Percentiles rank a stretch among this genome's conserved stretches.
phyloP scores from a whole-genome alignment of 2,797 vertebrate genomes.

The Fratercula arctica region DNA sequence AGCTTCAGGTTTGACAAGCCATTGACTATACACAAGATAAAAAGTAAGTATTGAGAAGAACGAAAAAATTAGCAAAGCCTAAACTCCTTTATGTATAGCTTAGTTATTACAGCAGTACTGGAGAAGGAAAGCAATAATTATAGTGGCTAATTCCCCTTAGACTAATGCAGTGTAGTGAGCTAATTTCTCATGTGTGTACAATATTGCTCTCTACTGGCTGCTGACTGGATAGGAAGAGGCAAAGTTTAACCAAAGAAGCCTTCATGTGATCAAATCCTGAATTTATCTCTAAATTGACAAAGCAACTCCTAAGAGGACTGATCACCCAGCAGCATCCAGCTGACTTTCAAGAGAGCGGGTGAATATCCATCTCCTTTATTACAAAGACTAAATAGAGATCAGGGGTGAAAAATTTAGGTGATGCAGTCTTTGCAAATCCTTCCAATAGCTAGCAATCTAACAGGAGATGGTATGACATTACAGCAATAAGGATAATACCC shows the following conservation, averaged over 20 bases:
- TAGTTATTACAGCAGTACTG: background rate
- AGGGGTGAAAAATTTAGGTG: background rate
- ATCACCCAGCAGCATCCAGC: background rate
- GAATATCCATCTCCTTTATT: background rate
- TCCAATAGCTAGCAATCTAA: background rate
- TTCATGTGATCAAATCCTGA: background rate
- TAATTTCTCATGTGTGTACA: background rate
- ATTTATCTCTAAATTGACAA: background rate
- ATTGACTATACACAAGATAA: constrained; percentile 5
- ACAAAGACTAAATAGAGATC: background rate
- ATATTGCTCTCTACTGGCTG: constrained; percentile 55
- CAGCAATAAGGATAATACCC: background rate
- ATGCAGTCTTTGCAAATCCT: background rate
- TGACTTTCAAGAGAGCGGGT: background rate
- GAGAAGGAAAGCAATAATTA: constrained; percentile 38
- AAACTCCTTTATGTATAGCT: background rate
- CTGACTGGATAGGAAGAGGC: background rate
- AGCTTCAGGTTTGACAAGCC: background rate
- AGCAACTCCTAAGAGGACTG: background rate
- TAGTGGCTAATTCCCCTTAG: constrained; percentile 6
- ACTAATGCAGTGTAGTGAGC: background rate
- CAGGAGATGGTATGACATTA: background rate
- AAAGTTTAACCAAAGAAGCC: background rate
- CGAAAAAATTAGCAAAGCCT: constrained; percentile 8
- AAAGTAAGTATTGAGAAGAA: constrained; percentile 10